Evolutionary conservation across 2,888 invertebrate species (phyloP).

Genomic region (Dryobotodes eremita): DNA sequence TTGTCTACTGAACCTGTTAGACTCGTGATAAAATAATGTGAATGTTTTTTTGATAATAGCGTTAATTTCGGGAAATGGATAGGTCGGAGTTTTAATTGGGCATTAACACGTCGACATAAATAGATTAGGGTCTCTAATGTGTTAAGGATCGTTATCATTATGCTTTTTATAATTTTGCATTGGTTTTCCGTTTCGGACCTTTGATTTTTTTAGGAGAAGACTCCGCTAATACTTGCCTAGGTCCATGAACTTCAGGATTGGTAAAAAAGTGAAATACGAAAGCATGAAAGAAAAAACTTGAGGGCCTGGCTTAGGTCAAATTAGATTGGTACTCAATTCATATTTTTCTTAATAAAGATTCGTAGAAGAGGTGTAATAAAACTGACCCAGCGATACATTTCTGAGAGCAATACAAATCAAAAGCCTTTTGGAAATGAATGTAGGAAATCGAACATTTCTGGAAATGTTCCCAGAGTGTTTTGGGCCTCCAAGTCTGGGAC

Average conservation of each 20-base stretch:
- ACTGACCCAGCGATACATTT: not conserved
- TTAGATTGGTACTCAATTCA: not conserved
- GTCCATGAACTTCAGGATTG: not conserved
- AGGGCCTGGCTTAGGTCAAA: not conserved
- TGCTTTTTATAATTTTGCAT: not conserved
- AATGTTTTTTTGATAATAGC: conserved; percentile 42
- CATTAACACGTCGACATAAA: conserved; percentile 18
- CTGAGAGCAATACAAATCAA: conserved; percentile 13
- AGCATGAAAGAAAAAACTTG: not conserved
- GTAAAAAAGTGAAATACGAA: not conserved
- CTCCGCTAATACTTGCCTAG: not conserved
- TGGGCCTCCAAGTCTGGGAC: not conserved
- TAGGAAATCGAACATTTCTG: too few relatives aligned
- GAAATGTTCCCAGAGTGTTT: not conserved
- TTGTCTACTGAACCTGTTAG: conserved; percentile 52
- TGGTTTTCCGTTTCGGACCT: not conserved
- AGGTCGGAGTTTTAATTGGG: conserved; percentile 10
- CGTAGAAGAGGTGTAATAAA: not conserved
- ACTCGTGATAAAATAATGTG: conserved; percentile 42
- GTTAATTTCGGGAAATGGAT: conserved; percentile 38
- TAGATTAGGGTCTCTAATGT: conserved; percentile 2
- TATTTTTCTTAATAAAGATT: not conserved
- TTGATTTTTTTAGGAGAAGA: not conserved
- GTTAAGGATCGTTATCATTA: not conserved
- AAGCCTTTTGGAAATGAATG: not conserved